Percentiles rank a stretch among this genome's conserved stretches.
These are phyloP conservation scores for Cnemophilus loriae DNA, from an alignment of 2,113 vertebrate species.

Conservation along the genomic window DNA sequence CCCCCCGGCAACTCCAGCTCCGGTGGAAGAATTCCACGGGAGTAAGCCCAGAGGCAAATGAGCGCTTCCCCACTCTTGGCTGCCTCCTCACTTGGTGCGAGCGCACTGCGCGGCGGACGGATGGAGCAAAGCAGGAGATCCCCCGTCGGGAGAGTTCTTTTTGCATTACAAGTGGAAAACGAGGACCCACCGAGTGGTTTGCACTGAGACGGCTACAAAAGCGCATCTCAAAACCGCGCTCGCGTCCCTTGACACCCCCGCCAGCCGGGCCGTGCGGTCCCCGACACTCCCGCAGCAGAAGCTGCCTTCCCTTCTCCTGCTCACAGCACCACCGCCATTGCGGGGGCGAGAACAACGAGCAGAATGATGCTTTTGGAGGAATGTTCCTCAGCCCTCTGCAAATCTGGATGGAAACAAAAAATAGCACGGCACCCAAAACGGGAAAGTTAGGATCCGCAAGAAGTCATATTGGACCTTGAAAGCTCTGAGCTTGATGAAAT, in stretches of 20 bases:
- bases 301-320: not conserved
- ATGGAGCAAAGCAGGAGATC: not conserved
- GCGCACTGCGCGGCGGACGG: not conserved
- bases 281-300: accelerated
- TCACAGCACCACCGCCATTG: not conserved
- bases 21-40: not conserved
- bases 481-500: not conserved
- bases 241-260: not conserved
- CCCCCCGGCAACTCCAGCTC: not conserved
- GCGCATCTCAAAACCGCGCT: not conserved
- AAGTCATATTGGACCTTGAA: not conserved
- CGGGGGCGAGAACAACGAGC: too few relatives aligned
- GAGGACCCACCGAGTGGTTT: not conserved
- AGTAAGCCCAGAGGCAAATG: not conserved
- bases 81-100: not conserved
- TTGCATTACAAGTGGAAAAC: not conserved
- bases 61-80: not conserved
- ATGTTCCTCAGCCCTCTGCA: not conserved
- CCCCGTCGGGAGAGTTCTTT: not conserved
- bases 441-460: not conserved
- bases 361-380: not conserved
- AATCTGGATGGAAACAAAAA: not conserved
- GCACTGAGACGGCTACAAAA: not conserved
- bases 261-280: not conserved
- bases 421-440: accelerated